Percentiles rank a stretch among this genome's conserved stretches.
Conservation (phyloP, 2,797 vertebrate genomes). For the Acomys russatus region DNA sequence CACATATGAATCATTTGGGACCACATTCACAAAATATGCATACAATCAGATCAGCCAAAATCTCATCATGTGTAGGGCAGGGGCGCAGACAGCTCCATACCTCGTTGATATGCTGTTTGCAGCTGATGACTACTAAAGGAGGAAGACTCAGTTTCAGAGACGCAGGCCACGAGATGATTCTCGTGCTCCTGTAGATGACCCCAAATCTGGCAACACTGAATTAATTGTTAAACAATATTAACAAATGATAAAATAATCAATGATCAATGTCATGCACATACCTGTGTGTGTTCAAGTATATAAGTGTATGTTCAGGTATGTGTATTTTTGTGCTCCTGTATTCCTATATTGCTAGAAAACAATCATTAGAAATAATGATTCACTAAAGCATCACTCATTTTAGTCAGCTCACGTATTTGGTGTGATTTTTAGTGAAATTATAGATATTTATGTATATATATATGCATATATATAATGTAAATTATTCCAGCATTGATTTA, state of each 20-base stretch:
- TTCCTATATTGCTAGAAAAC: not conserved
- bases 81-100: not conserved
- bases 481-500: not conserved
- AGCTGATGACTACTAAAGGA: not conserved
- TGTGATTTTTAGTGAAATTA: not conserved
- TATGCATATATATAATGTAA: not conserved
- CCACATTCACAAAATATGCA: not conserved
- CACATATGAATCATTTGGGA: too few relatives aligned
- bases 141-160: not conserved
- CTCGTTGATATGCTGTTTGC: not conserved
- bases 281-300: not conserved
- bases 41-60: not conserved
- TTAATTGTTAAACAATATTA: not conserved
- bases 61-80: not conserved
- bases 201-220: not conserved
- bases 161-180: too few relatives aligned
- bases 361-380: not conserved
- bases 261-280: not conserved
- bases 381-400: not conserved
- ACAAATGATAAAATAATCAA: not conserved
- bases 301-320: not conserved
- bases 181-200: not conserved
- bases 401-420: not conserved
- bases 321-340: not conserved
- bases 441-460: too few relatives aligned